Evolutionary conservation across 2,113 vertebrate genomes (phyloP).

Genomic region (Apistogramma diplotaenia): DNA sequence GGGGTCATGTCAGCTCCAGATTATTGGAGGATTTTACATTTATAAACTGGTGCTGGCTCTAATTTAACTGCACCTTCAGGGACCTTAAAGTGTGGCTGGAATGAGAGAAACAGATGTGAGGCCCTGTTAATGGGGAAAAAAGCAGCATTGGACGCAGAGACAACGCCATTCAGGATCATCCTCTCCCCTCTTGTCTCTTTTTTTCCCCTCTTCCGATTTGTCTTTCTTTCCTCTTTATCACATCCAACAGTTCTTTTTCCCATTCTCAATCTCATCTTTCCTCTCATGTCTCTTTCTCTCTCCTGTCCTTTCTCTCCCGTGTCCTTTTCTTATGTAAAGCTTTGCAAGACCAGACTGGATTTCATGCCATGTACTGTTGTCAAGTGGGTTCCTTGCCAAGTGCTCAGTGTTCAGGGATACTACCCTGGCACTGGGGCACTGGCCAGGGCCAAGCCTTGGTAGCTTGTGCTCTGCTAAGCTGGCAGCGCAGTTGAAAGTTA

Average conservation of each 20-base stretch:
- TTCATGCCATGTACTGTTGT: slow-evolving; percentile 29
- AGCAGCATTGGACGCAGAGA: slow-evolving; percentile 52
- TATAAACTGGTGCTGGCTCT: slow-evolving; percentile 77
- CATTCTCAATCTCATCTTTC: background rate
- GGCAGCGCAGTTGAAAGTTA: slow-evolving; percentile 56
- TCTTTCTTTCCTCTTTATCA: background rate
- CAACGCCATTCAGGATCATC: slow-evolving; percentile 52
- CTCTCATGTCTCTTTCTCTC: background rate
- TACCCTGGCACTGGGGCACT: slow-evolving; percentile 36
- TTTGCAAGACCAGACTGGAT: slow-evolving; percentile 1
- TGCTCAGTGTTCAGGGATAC: slow-evolving; percentile 52
- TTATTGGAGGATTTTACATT: slow-evolving; percentile 80
- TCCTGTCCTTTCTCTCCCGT: background rate
- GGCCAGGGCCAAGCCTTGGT: slow-evolving; percentile 43
- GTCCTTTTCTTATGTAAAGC: slow-evolving; percentile 35
- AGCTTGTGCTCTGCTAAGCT: slow-evolving; percentile 53
- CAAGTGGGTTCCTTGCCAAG: slow-evolving; percentile 44
- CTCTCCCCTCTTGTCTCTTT: background rate
- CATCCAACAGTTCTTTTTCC: background rate
- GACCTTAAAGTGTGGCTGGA: slow-evolving; percentile 69
- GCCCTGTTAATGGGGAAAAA: slow-evolving; percentile 63
- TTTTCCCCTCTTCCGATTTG: background rate
- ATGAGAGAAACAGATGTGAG: slow-evolving; percentile 79
- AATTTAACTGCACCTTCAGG: slow-evolving; percentile 80
- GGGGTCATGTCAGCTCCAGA: slow-evolving; percentile 73